A percentile compares a stretch with the other conserved stretches of the same genome.
Conservation (phyloP, 2,888 invertebrate genomes). For the Eilema sororculum region DNA sequence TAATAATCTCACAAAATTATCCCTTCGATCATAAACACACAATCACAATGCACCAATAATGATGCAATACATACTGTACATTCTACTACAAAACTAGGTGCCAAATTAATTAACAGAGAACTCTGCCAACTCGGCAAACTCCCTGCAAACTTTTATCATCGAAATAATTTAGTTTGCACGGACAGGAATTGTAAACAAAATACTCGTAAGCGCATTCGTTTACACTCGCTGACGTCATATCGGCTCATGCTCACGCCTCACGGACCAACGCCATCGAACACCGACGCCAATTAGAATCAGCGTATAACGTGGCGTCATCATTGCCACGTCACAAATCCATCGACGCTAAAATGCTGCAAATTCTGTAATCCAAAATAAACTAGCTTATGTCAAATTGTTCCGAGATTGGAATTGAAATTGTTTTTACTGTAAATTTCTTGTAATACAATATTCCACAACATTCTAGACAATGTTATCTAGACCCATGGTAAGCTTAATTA, state of each 20-base stretch:
- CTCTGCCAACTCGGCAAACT: background rate
- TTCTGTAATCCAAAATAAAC: background rate
- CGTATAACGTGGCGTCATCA: conserved; percentile 63
- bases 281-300: conserved; percentile 75
- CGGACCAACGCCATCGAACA: conserved; percentile 74
- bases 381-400: background rate
- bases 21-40: background rate
- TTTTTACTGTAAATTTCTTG: too few relatives aligned
- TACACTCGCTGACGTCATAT: conserved; percentile 50
- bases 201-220: conserved; percentile 57
- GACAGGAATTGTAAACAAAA: conserved; percentile 58
- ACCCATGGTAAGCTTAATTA: too few relatives aligned
- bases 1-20: background rate
- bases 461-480: too few relatives aligned
- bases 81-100: background rate
- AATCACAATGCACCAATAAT: too few relatives aligned
- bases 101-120: conserved; percentile 1
- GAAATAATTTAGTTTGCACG: conserved; percentile 15
- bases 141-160: background rate
- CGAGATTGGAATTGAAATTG: too few relatives aligned
- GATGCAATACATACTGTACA: too few relatives aligned
- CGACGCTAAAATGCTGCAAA: conserved; percentile 49
- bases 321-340: conserved; percentile 44
- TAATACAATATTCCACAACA: too few relatives aligned
- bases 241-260: conserved; percentile 52